A percentile compares a stretch with the other conserved stretches of the same genome.
Evolutionary conservation across 2,888 invertebrate species (phyloP).

Genomic region (Polyommatus iphigenia): DNA sequence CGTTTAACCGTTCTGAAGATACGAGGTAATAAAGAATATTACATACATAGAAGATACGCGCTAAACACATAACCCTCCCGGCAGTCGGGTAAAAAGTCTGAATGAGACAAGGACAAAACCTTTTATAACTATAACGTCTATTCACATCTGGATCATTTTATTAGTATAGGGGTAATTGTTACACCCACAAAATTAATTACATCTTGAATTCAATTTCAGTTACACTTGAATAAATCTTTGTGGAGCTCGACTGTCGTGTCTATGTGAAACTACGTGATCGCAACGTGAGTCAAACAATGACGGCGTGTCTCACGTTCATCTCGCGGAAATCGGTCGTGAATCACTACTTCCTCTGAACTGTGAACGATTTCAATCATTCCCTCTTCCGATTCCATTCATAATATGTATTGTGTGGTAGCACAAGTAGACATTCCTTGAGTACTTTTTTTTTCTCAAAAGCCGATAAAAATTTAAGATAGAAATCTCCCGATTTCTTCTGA

Average conservation of each 20-base stretch:
- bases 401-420: neutral
- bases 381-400: neutral
- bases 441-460: too few species aligned
- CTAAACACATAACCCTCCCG: too few species aligned
- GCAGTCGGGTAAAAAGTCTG: too few species aligned
- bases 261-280: neutral
- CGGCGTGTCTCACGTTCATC: slow-evolving; percentile 38
- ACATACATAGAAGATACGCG: too few species aligned
- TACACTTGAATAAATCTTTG: neutral
- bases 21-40: too few species aligned
- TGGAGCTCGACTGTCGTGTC: neutral
- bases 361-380: neutral
- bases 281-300: slow-evolving; percentile 35
- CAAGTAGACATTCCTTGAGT: neutral
- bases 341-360: slow-evolving; percentile 36
- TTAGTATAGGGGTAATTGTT: too few species aligned
- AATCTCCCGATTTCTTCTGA: too few species aligned
- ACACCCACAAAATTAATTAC: neutral
- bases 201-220: neutral
- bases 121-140: too few species aligned
- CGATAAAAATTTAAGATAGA: too few species aligned
- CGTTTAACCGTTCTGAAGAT: too few species aligned
- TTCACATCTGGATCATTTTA: too few species aligned
- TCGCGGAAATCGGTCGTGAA: slow-evolving; percentile 43
- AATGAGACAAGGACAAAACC: too few species aligned